Conservation (phyloP, 2,888 invertebrate species). For the Tolmerus cingulatus region DNA sequence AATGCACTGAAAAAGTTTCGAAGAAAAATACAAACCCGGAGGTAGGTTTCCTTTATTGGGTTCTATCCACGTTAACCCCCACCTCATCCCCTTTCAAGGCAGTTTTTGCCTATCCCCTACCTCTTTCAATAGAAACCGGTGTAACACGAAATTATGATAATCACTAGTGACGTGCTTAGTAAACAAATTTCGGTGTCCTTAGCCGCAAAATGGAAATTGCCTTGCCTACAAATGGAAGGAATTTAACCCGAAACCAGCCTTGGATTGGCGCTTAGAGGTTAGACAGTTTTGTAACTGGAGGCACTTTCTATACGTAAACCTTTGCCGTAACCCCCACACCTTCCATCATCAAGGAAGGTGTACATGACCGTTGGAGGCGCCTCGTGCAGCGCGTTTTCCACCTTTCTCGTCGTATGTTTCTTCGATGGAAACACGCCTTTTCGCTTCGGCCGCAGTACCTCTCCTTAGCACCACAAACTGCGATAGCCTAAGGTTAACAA, state of each 20-base stretch:
- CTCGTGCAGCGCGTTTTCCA: background rate
- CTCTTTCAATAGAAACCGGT: background rate
- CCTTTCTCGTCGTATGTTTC: background rate
- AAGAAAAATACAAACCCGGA: background rate
- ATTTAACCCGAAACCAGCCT: background rate
- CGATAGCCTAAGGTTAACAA: background rate
- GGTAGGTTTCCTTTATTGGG: background rate
- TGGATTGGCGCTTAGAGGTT: background rate
- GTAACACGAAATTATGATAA: slow-evolving; percentile 20
- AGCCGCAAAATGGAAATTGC: background rate
- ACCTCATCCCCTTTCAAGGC: background rate
- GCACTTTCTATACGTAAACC: background rate
- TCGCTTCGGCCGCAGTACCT: background rate
- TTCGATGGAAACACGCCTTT: background rate
- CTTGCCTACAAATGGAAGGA: background rate
- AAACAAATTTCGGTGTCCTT: slow-evolving; percentile 2
- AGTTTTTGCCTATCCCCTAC: background rate
- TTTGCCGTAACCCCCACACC: background rate
- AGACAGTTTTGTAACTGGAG: background rate
- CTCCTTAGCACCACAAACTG: background rate
- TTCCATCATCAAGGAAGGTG: background rate
- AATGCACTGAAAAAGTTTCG: background rate
- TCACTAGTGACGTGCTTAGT: background rate
- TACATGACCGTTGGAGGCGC: background rate
- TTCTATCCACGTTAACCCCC: background rate